Conservation (phyloP, 2,797 vertebrate species). For the Argya squamiceps region DNA sequence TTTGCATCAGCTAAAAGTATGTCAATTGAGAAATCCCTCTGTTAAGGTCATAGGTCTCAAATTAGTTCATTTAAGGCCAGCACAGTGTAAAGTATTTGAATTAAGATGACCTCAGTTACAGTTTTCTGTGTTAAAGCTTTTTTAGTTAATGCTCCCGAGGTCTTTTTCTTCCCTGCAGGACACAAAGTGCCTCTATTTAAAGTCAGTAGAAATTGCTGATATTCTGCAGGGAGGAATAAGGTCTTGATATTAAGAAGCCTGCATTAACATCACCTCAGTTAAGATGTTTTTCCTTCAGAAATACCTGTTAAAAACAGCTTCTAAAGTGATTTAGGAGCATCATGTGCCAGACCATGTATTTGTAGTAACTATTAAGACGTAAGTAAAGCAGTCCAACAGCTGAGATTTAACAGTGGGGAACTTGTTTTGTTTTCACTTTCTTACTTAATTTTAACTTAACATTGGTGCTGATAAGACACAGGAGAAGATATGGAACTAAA, state of each 20-base stretch:
- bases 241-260: constrained; percentile 1
- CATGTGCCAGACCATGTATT: background rate
- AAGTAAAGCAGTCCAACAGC: background rate
- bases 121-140: constrained; percentile 21
- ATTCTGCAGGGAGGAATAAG: constrained; percentile 15
- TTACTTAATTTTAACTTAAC: background rate
- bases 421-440: background rate
- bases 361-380: background rate
- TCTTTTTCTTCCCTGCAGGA: constrained; percentile 39
- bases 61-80: constrained; percentile 47
- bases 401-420: background rate
- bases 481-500: background rate
- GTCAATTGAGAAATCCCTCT: background rate
- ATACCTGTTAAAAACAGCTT: background rate
- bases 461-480: background rate
- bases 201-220: constrained; percentile 22
- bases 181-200: constrained; percentile 41
- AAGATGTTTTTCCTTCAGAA: background rate
- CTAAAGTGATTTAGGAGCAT: constrained; percentile 14
- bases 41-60: constrained; percentile 22
- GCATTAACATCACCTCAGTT: background rate
- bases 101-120: constrained; percentile 43
- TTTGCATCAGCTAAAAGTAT: background rate
- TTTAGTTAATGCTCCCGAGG: constrained; percentile 25
- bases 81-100: constrained; percentile 34